Evolutionary conservation across 2,888 invertebrate genomes (phyloP), one percentile per base, ranked within the genome.

Genomic region (Cyaniris semiargus): DNA sequence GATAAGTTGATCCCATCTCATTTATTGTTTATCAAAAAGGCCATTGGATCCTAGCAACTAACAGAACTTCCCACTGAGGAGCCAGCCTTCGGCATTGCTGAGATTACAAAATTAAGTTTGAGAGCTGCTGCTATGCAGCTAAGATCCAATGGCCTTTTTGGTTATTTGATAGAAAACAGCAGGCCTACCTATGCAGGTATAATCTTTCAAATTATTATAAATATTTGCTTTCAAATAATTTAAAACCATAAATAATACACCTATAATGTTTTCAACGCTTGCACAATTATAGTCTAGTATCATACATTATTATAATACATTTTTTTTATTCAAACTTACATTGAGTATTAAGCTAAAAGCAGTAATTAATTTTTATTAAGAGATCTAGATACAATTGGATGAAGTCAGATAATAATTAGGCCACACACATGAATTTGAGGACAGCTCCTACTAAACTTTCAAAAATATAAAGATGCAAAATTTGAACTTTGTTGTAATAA

Each of bases 331-430:
- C 60, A 60, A 60, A 60, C 10, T n/a, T 56, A 56, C 56, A 56
- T 21, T 21, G 8, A 7, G n/a, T 58, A 21, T n/a, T 58, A n/a
- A 58, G 23, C 8, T 58, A 58, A n/a, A 58, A n/a, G n/a, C n/a
- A n/a, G 21, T 58, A 7, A 56, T n/a, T 7, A n/a, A n/a, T 21
- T 13, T 60, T 60, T 23, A 60, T 27, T 3, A 60, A 10, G 13
- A 60, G 23, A 27, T 60, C 23, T 60, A 23, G 60, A 60, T 60
- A 23, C 60, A 60, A 60, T 60, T 23, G 23, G 60, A 60, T 60
- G 4, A 13, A 27, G 23, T 23, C 13, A 60, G 23, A 60, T 60
- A 23, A 13, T 58, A 58, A n/a, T 58, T 21, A 58, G 8, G 58
- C 56, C 18, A 15, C 18, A 15, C 0, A 38, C 8, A 38, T 38